Base-by-base conservation (phyloP, 53 echinoderm and acorn worm species). In the Stichopus horrens region DNA sequence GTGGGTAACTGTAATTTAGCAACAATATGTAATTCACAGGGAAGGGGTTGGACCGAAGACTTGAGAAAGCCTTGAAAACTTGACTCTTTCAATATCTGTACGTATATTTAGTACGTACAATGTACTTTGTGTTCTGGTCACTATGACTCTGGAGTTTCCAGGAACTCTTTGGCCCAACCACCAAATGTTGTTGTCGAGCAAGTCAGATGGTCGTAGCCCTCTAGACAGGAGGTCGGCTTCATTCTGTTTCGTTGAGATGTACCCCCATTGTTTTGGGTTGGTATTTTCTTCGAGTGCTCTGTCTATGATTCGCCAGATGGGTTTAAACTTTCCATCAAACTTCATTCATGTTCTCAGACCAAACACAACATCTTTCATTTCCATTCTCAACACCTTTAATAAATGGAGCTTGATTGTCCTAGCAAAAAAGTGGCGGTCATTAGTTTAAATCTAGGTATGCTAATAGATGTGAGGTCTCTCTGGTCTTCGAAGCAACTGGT, bases 281-380 rank as follows among this genome's bases (percentile, higher is more conserved):
- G 20, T 18, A 71, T 18, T 18, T 5, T 0, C 18, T 21, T 88
- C 77, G 22, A 77, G 58, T 57, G 77, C 88, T 13, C 88, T 57
- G 20, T 53, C 20, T 55, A 75, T 74, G 37, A 75, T 88, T 88
- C 21, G 88, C 75, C 11, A 77, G 20, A 88, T 77, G 0, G 57
- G 21, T 10, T 88, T 88, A 7, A 56, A 37, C 88, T 88, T 58
- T 58, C 88, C 77, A 77, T 77, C 88, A 77, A 58, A 77, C 9
- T 51, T 77, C 88, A 77, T 88, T 77, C 88, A 88, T 88, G 57
- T 77, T 88, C 58, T 88, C 88, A 8, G 18, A 54, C 77, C 77
- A 88, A 58, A 77, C 58, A n/a, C 19, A n/a, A 88, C 56, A 9
- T 77, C 57, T 16, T 57, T 76, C 8, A 76, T 55, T 3, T 55